Evolutionary conservation across 64 coral and sea anemone genomes (phyloP).

Genomic region (Hydrozoanthus tunicans): DNA sequence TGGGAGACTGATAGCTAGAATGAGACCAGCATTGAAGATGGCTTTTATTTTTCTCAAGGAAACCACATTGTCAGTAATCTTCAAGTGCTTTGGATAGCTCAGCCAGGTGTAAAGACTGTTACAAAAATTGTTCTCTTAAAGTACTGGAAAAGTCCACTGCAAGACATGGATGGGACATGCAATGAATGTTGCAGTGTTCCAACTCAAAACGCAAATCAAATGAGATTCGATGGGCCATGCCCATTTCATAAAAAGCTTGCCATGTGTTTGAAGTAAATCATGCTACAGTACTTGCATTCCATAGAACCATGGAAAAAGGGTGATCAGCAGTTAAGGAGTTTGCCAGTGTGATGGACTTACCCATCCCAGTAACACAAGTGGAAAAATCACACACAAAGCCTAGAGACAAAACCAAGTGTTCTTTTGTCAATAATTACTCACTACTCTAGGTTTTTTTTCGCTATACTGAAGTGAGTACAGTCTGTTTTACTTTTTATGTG

Average conservation of each 20-base stretch:
- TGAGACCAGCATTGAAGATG: conserved; percentile 14
- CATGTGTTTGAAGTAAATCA: conserved; percentile 14
- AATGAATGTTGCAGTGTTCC: conserved; percentile 2
- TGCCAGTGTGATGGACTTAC: conserved; percentile 42
- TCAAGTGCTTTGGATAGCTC: conserved; percentile 1
- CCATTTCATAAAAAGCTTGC: conserved; percentile 29
- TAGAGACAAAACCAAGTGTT: conserved; percentile 12
- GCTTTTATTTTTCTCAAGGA: conserved; percentile 25
- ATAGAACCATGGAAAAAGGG: conserved; percentile 21
- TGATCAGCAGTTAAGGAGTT: conserved; percentile 23
- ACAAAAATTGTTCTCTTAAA: neutral
- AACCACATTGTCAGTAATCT: conserved; percentile 8
- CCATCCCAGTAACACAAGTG: conserved; percentile 24
- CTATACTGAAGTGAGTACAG: too few species aligned
- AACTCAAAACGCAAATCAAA: conserved; percentile 38
- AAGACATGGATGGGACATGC: conserved; percentile 17
- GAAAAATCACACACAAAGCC: conserved; percentile 11
- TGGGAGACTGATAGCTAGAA: conserved; percentile 28
- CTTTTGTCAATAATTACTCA: neutral
- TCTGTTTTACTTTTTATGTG: too few species aligned
- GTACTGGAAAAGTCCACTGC: conserved; percentile 27
- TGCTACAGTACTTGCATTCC: conserved; percentile 41
- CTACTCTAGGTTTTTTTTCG: too few species aligned
- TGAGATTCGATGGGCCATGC: neutral
- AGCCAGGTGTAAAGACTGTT: conserved; percentile 18